Conservation (phyloP, 92 coral and sea anemone genomes). For the Isaurus tuberculatus region DNA sequence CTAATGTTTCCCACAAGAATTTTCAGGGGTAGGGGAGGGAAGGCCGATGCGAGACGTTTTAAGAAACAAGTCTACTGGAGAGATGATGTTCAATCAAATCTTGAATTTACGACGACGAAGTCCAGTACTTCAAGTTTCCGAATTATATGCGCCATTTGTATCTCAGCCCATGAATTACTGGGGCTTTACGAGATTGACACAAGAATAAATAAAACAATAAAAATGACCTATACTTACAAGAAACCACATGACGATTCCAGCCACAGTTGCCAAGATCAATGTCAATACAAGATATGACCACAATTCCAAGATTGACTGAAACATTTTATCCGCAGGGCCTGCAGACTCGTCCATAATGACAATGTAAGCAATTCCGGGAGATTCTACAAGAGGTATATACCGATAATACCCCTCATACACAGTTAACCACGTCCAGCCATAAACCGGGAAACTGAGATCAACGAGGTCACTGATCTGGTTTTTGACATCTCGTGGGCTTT, state of each 20-base stretch:
- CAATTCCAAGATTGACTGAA: conserved; percentile 56
- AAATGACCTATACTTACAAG: conserved; percentile 63
- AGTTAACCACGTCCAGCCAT: conserved; percentile 83
- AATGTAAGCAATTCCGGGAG: conserved; percentile 83
- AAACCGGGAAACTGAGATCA: conserved; percentile 83
- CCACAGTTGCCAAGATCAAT: conserved; percentile 62
- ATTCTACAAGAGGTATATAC: conserved; percentile 77
- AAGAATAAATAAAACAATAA: not conserved
- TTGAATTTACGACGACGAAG: too few relatives aligned
- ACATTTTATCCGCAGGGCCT: conserved; percentile 57
- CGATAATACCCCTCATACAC: conserved; percentile 60
- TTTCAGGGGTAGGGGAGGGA: too few relatives aligned
- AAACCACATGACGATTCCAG: conserved; percentile 79
- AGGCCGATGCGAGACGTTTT: too few relatives aligned
- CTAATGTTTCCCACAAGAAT: too few relatives aligned
- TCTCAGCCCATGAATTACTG: too few relatives aligned
- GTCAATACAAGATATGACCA: conserved; percentile 75
- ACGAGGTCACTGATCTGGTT: conserved; percentile 47
- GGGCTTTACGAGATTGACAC: not conserved
- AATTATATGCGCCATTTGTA: too few relatives aligned
- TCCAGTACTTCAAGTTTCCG: too few relatives aligned
- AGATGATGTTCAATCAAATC: too few relatives aligned
- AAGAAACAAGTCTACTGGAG: too few relatives aligned
- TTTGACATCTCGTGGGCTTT: conserved; percentile 64
- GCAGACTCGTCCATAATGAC: conserved; percentile 58